Evolutionary conservation across 2,113 vertebrate species (phyloP).

Genomic region (Toxotes jaculatrix): DNA sequence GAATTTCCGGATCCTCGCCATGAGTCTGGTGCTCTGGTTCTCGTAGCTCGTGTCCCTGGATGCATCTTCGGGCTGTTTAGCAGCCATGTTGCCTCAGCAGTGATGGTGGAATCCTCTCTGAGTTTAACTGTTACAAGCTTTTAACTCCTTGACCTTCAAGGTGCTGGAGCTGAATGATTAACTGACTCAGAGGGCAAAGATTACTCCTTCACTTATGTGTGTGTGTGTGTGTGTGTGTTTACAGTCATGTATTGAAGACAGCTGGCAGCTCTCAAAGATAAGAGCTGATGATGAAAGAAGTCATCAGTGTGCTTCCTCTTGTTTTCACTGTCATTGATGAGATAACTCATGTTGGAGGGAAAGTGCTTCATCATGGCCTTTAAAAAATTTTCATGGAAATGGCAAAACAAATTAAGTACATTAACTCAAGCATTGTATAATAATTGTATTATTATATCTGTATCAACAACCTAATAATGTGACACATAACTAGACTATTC

Average conservation of each 20-base stretch:
- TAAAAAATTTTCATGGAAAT: neutral
- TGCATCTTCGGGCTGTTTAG: constrained; percentile 12
- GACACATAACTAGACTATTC: too few species aligned
- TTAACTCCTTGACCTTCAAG: neutral
- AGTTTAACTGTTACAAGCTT: neutral
- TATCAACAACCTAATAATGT: too few species aligned
- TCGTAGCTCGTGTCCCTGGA: neutral
- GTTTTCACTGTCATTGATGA: constrained; percentile 28
- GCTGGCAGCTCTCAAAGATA: constrained; percentile 20
- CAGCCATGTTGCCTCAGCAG: constrained; percentile 21
- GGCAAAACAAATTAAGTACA: neutral
- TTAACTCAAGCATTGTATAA: neutral
- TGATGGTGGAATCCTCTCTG: constrained; percentile 35
- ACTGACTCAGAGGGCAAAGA: constrained; percentile 72
- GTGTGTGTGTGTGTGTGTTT: neutral
- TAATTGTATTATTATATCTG: too few species aligned
- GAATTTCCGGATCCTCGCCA: constrained; percentile 53
- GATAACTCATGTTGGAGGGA: neutral
- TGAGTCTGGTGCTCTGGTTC: neutral
- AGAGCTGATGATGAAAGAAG: constrained; percentile 33
- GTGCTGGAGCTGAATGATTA: constrained; percentile 74
- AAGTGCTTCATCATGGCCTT: neutral
- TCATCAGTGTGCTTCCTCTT: constrained; percentile 8
- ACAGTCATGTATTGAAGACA: neutral
- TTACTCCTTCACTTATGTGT: constrained; percentile 39